Conservation (phyloP, 2,888 invertebrate genomes). For the Elmis aenea region DNA sequence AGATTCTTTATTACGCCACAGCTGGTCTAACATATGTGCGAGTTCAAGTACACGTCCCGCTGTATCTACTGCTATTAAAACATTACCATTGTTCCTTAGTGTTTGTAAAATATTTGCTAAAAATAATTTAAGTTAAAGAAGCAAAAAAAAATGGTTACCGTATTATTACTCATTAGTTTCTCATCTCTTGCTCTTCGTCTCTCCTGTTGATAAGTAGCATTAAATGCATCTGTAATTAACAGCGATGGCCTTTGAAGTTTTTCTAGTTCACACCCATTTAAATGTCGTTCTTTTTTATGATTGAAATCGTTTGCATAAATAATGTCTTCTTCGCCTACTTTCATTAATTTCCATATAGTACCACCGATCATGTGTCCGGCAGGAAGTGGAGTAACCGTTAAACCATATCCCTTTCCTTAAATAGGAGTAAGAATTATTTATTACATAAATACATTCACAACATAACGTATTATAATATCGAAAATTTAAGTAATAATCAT, state of each 20-base stretch:
- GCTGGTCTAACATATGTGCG: slow-evolving; percentile 92
- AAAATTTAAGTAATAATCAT: too few relatives aligned
- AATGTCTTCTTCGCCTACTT: slow-evolving; percentile 97
- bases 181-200: slow-evolving; percentile 89
- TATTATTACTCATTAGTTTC: slow-evolving; percentile 79
- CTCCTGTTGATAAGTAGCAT: slow-evolving; percentile 90
- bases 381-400: slow-evolving; percentile 90
- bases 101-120: slow-evolving; percentile 90
- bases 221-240: slow-evolving; percentile 92
- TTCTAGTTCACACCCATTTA: slow-evolving; percentile 93
- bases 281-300: slow-evolving; percentile 96
- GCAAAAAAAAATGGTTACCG: slow-evolving; percentile 1
- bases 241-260: slow-evolving; percentile 86
- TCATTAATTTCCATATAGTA: slow-evolving; percentile 97
- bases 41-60: slow-evolving; percentile 94
- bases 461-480: too few relatives aligned
- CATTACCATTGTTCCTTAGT: slow-evolving; percentile 90
- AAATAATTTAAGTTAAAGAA: slow-evolving; percentile 27
- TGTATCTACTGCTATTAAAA: slow-evolving; percentile 92
- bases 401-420: slow-evolving; percentile 88
- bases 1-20: slow-evolving; percentile 93
- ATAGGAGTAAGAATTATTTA: too few relatives aligned
- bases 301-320: slow-evolving; percentile 98
- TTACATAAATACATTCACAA: too few relatives aligned
- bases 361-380: slow-evolving; percentile 99